Evolutionary conservation across 2,113 vertebrate species (phyloP).

Genomic region (Pelodiscus sinensis): DNA sequence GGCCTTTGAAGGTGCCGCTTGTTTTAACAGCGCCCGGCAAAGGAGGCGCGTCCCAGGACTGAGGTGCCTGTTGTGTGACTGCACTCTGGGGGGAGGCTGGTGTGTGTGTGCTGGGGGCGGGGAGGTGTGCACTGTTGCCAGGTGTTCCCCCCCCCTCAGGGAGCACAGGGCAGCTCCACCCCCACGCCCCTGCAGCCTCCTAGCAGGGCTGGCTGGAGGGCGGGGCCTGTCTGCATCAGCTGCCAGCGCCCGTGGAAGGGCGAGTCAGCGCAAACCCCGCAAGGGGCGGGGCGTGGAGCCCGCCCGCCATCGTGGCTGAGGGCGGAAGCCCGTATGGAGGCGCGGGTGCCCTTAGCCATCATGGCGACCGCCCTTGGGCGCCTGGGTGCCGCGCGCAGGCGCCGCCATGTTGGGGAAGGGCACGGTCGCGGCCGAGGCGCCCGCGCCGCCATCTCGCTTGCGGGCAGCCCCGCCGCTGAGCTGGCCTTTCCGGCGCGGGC

Average conservation of each 20-base stretch:
- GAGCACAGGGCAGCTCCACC: too few species aligned
- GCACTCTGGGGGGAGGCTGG: too few species aligned
- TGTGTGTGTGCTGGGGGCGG: too few species aligned
- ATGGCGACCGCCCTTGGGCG: background rate
- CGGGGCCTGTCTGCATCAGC: too few species aligned
- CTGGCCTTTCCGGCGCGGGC: background rate
- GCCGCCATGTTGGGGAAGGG: background rate
- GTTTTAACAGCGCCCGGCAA: too few species aligned
- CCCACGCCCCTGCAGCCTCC: background rate
- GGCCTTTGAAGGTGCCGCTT: too few species aligned
- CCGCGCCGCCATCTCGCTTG: background rate
- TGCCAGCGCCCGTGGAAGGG: background rate
- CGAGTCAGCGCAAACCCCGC: background rate
- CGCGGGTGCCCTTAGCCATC: rapidly evolving
- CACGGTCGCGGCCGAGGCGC: background rate
- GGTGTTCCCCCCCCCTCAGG: too few species aligned
- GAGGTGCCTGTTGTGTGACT: too few species aligned
- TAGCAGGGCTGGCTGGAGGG: too few species aligned
- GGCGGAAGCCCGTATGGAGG: rapidly evolving
- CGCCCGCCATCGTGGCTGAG: background rate
- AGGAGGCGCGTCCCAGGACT: too few species aligned
- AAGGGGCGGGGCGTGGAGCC: too few species aligned
- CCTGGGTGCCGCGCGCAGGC: background rate
- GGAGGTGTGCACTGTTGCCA: too few species aligned
- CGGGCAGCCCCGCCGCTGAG: background rate